phyloP scores from a whole-genome alignment of 2,797 vertebrate species.

The Chelmon rostratus region DNA sequence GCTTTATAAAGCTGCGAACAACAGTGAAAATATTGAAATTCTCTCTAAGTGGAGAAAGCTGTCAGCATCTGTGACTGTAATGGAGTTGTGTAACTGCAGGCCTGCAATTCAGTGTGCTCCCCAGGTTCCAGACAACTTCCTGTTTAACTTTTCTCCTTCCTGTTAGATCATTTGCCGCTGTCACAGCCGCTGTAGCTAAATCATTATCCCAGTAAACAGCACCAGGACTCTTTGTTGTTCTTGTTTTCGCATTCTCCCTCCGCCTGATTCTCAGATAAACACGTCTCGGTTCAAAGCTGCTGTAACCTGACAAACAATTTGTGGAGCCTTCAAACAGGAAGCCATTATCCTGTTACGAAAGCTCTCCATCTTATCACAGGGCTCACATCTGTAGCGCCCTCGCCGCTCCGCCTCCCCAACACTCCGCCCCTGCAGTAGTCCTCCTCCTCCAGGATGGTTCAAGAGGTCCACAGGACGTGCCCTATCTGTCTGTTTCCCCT shows the following conservation, averaged over 20 bases:
- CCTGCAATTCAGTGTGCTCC: constrained; percentile 26
- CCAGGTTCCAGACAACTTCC: constrained; percentile 75
- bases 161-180: constrained; percentile 55
- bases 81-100: constrained; percentile 26
- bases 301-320: constrained; percentile 72
- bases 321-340: constrained; percentile 83
- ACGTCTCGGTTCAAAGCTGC: constrained; percentile 73
- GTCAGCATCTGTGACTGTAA: constrained; percentile 13
- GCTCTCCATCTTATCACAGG: constrained; percentile 79
- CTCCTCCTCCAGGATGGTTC: constrained; percentile 56
- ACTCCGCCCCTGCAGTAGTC: constrained; percentile 64
- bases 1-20: constrained; percentile 15
- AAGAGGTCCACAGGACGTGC: constrained; percentile 79
- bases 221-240: constrained; percentile 60
- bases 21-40: constrained; percentile 15
- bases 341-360: constrained; percentile 80
- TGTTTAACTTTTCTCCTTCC: constrained; percentile 81
- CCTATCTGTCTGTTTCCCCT: constrained; percentile 72
- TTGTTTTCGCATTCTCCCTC: constrained; percentile 59
- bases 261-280: constrained; percentile 73
- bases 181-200: constrained; percentile 58
- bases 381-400: constrained; percentile 80
- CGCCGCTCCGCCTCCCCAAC: constrained; percentile 50
- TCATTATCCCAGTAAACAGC: constrained; percentile 76
- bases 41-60: constrained; percentile 9